A percentile compares a stretch with the other conserved stretches of the same genome.
Evolutionary conservation across 1,140 invertebrate genomes (phyloP).

Genomic region (Trissolcus basalis): DNA sequence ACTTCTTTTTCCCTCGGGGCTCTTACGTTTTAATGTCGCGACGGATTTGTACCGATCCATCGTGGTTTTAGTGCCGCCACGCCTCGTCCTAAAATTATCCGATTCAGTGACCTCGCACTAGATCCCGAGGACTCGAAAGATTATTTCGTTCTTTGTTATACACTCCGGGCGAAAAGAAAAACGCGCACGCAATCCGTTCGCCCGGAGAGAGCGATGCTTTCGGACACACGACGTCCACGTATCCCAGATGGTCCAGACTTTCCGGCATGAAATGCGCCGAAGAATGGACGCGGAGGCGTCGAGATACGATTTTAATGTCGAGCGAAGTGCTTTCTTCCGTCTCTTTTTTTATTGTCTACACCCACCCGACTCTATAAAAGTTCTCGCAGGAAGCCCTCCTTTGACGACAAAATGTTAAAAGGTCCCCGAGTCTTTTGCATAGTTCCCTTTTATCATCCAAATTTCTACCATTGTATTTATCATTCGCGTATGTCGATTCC

Average conservation of each 20-base stretch:
- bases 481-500: constrained; percentile 11
- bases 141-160: constrained; percentile 51
- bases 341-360: constrained; percentile 62
- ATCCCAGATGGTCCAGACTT: constrained; percentile 60
- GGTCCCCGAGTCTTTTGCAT: constrained; percentile 34
- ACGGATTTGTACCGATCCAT: constrained; percentile 58
- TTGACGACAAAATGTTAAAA: constrained; percentile 55
- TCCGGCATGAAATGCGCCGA: constrained; percentile 59
- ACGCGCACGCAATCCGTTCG: constrained; percentile 56
- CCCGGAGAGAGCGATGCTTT: constrained; percentile 43
- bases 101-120: constrained; percentile 57
- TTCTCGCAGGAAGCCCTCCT: constrained; percentile 54
- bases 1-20: constrained; percentile 15
- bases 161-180: constrained; percentile 50
- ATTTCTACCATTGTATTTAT: constrained; percentile 23
- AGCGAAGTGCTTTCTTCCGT: constrained; percentile 63
- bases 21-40: constrained; percentile 52
- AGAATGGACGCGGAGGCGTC: constrained; percentile 57
- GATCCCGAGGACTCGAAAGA: constrained; percentile 53
- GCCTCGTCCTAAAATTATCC: constrained; percentile 60
- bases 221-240: constrained; percentile 52
- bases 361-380: constrained; percentile 61
- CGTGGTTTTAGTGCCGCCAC: constrained; percentile 57
- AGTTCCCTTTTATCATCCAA: constrained; percentile 48
- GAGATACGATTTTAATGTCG: constrained; percentile 64